These are phyloP conservation scores for Peribatodes rhomboidaria DNA, from an alignment of 2,888 invertebrate species.

Conservation along the genomic window DNA sequence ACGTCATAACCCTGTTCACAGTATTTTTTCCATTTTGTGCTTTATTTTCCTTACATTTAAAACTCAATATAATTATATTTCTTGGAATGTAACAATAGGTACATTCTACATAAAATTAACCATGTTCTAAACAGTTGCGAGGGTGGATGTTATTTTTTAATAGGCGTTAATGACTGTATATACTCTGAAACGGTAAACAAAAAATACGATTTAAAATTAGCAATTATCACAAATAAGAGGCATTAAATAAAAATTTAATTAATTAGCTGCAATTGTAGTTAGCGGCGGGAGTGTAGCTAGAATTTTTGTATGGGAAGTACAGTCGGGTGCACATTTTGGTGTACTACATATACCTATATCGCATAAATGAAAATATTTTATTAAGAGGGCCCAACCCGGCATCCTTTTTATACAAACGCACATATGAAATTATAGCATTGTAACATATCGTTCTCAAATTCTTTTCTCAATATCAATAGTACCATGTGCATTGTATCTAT, in stretches of 20 bases:
- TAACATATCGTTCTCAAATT: too few relatives aligned
- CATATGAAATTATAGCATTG: too few relatives aligned
- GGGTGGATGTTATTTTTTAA: constrained; percentile 76
- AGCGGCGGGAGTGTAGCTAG: background rate
- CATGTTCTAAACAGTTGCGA: constrained; percentile 47
- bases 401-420: too few relatives aligned
- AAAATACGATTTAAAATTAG: constrained; percentile 53
- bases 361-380: too few relatives aligned
- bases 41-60: background rate
- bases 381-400: too few relatives aligned
- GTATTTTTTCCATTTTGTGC: constrained; percentile 22
- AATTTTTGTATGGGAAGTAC: background rate
- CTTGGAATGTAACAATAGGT: constrained; percentile 23
- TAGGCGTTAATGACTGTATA: constrained; percentile 80
- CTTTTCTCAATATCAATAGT: too few relatives aligned
- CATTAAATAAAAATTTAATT: constrained; percentile 8
- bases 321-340: background rate
- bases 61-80: constrained; percentile 1
- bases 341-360: too few relatives aligned
- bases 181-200: constrained; percentile 83
- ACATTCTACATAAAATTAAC: background rate
- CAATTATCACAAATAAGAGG: constrained; percentile 17
- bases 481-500: too few relatives aligned
- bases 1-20: constrained; percentile 30
- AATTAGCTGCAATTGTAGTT: background rate